Evolutionary conservation across 2,797 vertebrate species (phyloP).

Genomic region (Xyrichtys novacula): DNA sequence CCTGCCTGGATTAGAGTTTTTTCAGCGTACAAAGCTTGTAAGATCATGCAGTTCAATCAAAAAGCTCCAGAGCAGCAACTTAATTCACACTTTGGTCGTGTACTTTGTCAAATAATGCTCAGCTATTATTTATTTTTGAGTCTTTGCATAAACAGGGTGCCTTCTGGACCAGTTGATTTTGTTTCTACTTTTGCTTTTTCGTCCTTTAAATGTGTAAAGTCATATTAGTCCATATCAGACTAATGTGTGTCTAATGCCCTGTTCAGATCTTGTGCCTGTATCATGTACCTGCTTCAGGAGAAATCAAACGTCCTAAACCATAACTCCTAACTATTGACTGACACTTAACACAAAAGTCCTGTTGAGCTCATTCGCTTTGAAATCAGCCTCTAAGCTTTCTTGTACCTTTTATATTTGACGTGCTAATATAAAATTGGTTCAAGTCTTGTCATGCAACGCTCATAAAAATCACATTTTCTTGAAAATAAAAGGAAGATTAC

Average conservation of each 20-base stretch:
- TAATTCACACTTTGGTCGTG: not conserved
- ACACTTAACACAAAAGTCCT: not conserved
- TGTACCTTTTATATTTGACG: not conserved
- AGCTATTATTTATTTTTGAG: conserved; percentile 5
- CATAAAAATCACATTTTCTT: too few relatives aligned
- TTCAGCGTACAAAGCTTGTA: too few relatives aligned
- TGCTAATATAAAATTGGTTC: not conserved
- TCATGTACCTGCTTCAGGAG: conserved; percentile 13
- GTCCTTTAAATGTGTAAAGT: conserved; percentile 23
- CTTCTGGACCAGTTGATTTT: conserved; percentile 51
- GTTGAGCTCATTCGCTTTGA: not conserved
- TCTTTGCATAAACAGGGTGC: conserved; percentile 51
- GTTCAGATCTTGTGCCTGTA: conserved; percentile 47
- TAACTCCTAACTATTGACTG: not conserved
- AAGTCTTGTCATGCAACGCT: not conserved
- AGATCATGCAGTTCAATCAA: too few relatives aligned
- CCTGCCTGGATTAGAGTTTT: too few relatives aligned
- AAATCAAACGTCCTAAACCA: conserved; percentile 14
- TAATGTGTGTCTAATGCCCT: conserved; percentile 10
- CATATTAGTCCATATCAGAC: conserved; percentile 34
- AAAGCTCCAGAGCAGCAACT: conserved; percentile 3
- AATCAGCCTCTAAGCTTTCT: not conserved
- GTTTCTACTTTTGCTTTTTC: conserved; percentile 34
- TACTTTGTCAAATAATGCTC: not conserved
- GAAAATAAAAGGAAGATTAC: too few relatives aligned